Base-by-base conservation (phyloP, 30 jellyfish, hydroid and myxozoan genomes). In the Cassiopea xamachana region DNA sequence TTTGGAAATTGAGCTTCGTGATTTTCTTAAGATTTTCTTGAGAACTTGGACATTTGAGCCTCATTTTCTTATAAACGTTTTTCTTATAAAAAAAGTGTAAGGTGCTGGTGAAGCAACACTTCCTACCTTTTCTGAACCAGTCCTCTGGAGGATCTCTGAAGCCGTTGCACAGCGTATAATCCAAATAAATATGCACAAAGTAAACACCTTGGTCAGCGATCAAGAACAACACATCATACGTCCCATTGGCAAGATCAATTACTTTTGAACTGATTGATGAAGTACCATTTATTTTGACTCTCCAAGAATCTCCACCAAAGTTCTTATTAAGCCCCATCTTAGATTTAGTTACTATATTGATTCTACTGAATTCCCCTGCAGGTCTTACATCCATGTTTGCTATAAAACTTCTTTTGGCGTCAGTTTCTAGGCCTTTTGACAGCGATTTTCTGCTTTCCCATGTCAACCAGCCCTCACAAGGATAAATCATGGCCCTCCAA, bases 41-140 rank as follows among this genome's bases (percentile, higher is more conserved):
- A 27, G 39, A 27, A 27, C 0, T 27, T 27, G 39, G 39, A 27
- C 39, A 27, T 27, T 27, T 27, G 39, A 27, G 39, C 39, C 39
- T 27, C 39, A 0, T 27, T 27, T 27, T 27, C 39, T 27, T 27
- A 27, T 27, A 27, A 27, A 27, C 39, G 0, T 27, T 27, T 27
- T 27, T 27, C 39, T 27, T 27, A 27, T 27, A 27, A 27, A 27
- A 27, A 27, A 27, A 0, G 39, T 27, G 39, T 27, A 27, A 27
- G 39, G 0, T 27, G 39, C 39, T 27, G 39, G 39, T 0, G 39
- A 27, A 27, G 39, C 39, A 27, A 27, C 39, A 27, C 39, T 27
- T 16, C 92, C 78, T 69, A 87, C 98, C 98, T 73, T 82, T 74
- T 19, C 15, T 64, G 69, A 92, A 92, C 98, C 98, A 92, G 55